phyloP scores from a whole-genome alignment of 2,113 vertebrate genomes.

The Dicaeum eximium region DNA sequence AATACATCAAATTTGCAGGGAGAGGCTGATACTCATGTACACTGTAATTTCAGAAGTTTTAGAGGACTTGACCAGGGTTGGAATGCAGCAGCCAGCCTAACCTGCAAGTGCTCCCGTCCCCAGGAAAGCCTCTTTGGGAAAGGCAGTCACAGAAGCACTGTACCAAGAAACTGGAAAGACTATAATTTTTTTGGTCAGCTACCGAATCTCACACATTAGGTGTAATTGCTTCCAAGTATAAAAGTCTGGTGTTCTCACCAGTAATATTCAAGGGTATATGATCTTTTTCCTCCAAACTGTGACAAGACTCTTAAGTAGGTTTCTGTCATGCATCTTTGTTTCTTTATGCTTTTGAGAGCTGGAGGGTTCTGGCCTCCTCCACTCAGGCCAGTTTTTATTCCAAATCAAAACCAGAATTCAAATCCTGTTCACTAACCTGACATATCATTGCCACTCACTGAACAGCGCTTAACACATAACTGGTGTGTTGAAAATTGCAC shows the following conservation, averaged over 20 bases:
- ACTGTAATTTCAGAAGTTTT: neutral
- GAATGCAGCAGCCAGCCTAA: neutral
- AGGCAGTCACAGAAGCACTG: neutral
- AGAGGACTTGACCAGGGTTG: neutral
- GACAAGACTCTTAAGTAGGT: neutral
- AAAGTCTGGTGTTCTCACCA: neutral
- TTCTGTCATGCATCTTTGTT: neutral
- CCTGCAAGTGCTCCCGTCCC: accelerated
- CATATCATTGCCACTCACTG: neutral
- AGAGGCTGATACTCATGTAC: neutral
- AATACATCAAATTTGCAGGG: neutral
- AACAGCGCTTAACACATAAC: neutral
- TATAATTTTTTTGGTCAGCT: neutral
- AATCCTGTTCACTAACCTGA: neutral
- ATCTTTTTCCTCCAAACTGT: neutral
- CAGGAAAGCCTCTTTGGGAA: neutral
- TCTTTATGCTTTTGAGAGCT: neutral
- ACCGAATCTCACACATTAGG: neutral
- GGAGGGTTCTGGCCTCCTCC: neutral
- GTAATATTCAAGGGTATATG: neutral
- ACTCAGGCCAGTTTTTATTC: neutral
- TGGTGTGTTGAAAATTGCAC: neutral
- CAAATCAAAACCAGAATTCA: neutral
- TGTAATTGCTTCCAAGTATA: neutral
- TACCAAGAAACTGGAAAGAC: neutral